These are phyloP conservation scores for Hyppa rectilinea DNA, from an alignment of 2,888 invertebrate genomes.

Conservation along the genomic window DNA sequence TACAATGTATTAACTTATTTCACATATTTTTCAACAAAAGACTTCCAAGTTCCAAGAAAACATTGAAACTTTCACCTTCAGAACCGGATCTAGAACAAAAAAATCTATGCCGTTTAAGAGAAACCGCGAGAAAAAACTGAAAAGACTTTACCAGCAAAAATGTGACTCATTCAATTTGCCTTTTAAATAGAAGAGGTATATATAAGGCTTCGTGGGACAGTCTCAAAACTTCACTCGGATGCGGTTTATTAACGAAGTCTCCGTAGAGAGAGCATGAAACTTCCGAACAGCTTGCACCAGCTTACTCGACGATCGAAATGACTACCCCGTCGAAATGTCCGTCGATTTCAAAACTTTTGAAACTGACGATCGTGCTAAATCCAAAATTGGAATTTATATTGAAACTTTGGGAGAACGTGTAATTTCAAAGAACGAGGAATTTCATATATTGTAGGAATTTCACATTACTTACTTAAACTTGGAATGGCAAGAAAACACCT, in stretches of 20 bases:
- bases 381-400: slow-evolving; percentile 66
- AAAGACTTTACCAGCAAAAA: slow-evolving; percentile 13
- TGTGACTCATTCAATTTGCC: slow-evolving; percentile 32
- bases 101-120: background rate
- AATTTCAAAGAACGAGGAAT: slow-evolving; percentile 49
- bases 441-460: slow-evolving; percentile 53
- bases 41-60: slow-evolving; percentile 14
- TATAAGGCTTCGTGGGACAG: slow-evolving; percentile 37
- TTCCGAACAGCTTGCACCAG: slow-evolving; percentile 66
- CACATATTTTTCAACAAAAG: slow-evolving; percentile 2
- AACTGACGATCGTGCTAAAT: slow-evolving; percentile 64
- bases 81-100: slow-evolving; percentile 47
- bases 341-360: slow-evolving; percentile 66
- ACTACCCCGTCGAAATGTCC: slow-evolving; percentile 63
- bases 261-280: slow-evolving; percentile 61
- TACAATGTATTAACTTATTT: slow-evolving; percentile 25
- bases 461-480: slow-evolving; percentile 33
- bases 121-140: slow-evolving; percentile 38
- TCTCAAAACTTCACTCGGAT: slow-evolving; percentile 58
- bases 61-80: slow-evolving; percentile 27
- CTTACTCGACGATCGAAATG: slow-evolving; percentile 66
- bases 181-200: slow-evolving; percentile 34
- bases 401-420: slow-evolving; percentile 58
- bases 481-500: slow-evolving; percentile 39
- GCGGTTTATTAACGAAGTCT: slow-evolving; percentile 69